These are phyloP conservation scores for Excalfactoria chinensis DNA, from an alignment of 2,113 vertebrate genomes.

Conservation along the genomic window DNA sequence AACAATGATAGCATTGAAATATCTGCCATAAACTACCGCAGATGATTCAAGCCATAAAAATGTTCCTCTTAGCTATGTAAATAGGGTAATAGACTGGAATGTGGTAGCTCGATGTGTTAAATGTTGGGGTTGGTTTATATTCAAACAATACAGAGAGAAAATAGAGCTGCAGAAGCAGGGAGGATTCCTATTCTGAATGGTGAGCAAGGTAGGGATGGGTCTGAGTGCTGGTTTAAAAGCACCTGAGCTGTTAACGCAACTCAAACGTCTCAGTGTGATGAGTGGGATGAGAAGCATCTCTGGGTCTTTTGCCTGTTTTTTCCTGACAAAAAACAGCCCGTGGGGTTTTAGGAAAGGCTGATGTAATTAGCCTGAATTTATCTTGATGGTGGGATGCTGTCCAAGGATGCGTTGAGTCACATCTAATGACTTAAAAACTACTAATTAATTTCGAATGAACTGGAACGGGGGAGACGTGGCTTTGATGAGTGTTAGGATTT, in stretches of 20 bases:
- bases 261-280: rapidly evolving
- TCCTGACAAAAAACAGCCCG: neutral
- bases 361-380: neutral
- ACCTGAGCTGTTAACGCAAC: neutral
- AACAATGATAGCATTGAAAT: slow-evolving; percentile 36
- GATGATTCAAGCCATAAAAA: slow-evolving; percentile 53
- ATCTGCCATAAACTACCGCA: neutral
- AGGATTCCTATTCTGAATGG: neutral
- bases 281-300: neutral
- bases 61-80: slow-evolving; percentile 54
- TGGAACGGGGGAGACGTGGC: slow-evolving; percentile 21
- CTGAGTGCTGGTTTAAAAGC: neutral
- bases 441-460: slow-evolving; percentile 62
- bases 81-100: slow-evolving; percentile 20
- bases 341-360: slow-evolving; percentile 31
- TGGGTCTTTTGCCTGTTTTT: neutral
- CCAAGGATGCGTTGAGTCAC: slow-evolving; percentile 60
- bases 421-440: slow-evolving; percentile 52
- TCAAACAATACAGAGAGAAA: neutral
- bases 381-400: slow-evolving; percentile 30
- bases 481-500: neutral
- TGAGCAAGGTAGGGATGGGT: neutral
- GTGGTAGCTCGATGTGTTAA: neutral
- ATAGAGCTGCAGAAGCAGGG: neutral
- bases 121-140: neutral